Evolutionary conservation across 2,888 invertebrate species (phyloP), one percentile per base, ranked within the genome.

Genomic region (Machimus atricapillus): DNA sequence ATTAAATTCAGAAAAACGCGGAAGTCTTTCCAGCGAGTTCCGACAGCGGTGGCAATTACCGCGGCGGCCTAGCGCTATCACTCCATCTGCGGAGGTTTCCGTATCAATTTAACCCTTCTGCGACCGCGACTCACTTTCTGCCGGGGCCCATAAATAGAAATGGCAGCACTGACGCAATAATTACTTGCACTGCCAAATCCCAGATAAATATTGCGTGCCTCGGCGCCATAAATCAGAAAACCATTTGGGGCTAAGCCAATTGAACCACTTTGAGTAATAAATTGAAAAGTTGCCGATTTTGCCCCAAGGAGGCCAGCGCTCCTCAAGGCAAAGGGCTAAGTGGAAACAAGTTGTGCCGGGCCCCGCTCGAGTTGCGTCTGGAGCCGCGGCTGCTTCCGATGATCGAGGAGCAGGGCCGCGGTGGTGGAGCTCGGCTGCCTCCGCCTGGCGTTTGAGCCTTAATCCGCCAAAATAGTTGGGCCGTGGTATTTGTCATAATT

Each of bases 211-310:
- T 91, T 91, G 91, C 91, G 91, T 91, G 91, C 89, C 89, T 90
- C 89, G 88, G 88, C 87, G 89, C 89, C 90, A 90, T 91, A 91
- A 91, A 91, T 91, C 91, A 90, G 90, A 90, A 90, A 90, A 90
- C 90, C 90, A 90, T 90, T 90, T 90, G 90, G 90, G 89, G 88
- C 89, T 89, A 89, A 90, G 90, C 90, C 90, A 90, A 90, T 90
- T 90, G 90, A 90, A 90, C 90, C 90, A 90, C 90, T 90, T 90
- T 90, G 90, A 90, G 90, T 90, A 90, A 90, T 90, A 90, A 90
- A 90, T 90, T 90, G 90, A 90, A 90, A 90, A 90, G 90, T 90
- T 90, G 89, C 90, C 89, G 90, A 90, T 90, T 90, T 89, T 86
- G 90, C 88, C 89, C 86, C 85, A 43, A 85, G 85, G 85, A 85